Conservation (phyloP, 2,888 invertebrate species). For the Napeogenes sylphis region DNA sequence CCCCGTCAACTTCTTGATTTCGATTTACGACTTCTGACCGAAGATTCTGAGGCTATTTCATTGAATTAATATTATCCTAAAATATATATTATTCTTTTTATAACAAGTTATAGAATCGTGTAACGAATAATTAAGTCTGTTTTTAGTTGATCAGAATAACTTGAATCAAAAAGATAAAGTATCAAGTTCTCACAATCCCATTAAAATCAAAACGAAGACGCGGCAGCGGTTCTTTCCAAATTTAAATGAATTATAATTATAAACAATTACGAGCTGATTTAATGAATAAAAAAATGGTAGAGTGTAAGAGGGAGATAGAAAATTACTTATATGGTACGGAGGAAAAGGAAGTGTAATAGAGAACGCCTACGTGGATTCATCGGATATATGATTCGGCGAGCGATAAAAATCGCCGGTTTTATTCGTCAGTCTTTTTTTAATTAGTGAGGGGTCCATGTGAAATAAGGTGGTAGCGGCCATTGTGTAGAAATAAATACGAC, state of each 20-base stretch:
- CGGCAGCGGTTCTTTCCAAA: constrained; percentile 54
- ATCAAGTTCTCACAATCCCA: constrained; percentile 64
- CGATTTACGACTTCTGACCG: constrained; percentile 54
- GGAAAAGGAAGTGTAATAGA: constrained; percentile 57
- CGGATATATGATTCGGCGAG: constrained; percentile 70
- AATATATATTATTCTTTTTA: background rate
- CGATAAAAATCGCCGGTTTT: constrained; percentile 76
- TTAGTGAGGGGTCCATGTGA: constrained; percentile 75
- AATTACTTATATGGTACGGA: constrained; percentile 38
- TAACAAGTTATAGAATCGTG: constrained; percentile 25
- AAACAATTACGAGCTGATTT: constrained; percentile 70
- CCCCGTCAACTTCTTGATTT: constrained; percentile 57
- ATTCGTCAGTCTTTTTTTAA: constrained; percentile 76
- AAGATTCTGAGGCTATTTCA: constrained; percentile 37
- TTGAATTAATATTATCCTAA: constrained; percentile 18
- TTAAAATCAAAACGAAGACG: constrained; percentile 65
- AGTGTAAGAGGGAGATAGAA: constrained; percentile 51
- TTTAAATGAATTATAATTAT: constrained; percentile 73
- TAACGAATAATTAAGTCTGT: constrained; percentile 10
- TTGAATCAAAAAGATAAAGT: constrained; percentile 51
- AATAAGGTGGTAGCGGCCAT: constrained; percentile 64
- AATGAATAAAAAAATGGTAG: constrained; percentile 63
- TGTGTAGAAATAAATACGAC: constrained; percentile 69
- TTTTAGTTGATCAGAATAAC: constrained; percentile 18
- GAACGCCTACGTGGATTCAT: constrained; percentile 71